Conservation (phyloP, 2,113 vertebrate species). For the Riparia riparia region DNA sequence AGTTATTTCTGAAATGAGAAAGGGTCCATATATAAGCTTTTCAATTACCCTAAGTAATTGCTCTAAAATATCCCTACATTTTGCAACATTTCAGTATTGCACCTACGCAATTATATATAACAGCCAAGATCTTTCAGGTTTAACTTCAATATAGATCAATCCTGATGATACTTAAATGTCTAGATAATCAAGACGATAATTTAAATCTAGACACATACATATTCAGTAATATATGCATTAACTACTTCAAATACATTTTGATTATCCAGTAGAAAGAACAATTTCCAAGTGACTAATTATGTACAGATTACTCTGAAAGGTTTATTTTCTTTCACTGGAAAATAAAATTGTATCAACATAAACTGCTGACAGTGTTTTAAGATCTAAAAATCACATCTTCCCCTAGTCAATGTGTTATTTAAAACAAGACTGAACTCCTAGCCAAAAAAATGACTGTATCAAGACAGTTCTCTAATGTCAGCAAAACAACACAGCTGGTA, state of each 20-base stretch:
- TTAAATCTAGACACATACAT: not conserved
- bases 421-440: slow-evolving; percentile 61
- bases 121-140: not conserved
- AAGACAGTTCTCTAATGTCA: slow-evolving; percentile 71
- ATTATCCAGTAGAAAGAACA: not conserved
- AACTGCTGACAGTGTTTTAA: slow-evolving; percentile 17
- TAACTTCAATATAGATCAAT: not conserved
- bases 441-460: slow-evolving; percentile 72
- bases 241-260: not conserved
- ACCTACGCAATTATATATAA: not conserved
- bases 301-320: not conserved
- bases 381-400: slow-evolving; percentile 61
- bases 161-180: not conserved
- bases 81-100: not conserved
- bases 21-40: not conserved
- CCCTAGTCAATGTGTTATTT: slow-evolving; percentile 74
- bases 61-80: not conserved
- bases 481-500: slow-evolving; percentile 60
- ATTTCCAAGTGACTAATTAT: not conserved
- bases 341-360: slow-evolving; percentile 11
- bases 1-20: not conserved
- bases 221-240: not conserved
- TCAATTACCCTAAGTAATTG: not conserved
- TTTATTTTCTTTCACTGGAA: slow-evolving; percentile 34
- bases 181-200: not conserved